Evolutionary conservation across 2,888 invertebrate genomes (phyloP).

Genomic region (Euplagia quadripunctaria): DNA sequence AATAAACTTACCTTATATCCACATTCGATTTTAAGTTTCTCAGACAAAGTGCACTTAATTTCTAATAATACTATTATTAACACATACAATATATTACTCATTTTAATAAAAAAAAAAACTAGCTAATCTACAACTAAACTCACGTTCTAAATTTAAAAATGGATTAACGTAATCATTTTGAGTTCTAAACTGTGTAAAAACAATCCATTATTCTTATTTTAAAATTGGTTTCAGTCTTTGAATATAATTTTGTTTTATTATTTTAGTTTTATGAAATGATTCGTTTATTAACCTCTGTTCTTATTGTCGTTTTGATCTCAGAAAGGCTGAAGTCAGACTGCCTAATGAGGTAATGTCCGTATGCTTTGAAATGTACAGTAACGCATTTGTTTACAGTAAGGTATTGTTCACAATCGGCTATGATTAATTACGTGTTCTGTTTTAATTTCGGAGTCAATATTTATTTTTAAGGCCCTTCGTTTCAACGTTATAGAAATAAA

Average conservation of each 20-base stretch:
- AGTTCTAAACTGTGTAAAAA: neutral
- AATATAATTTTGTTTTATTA: neutral
- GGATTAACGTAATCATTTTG: conserved; percentile 20
- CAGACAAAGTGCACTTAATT: conserved; percentile 32
- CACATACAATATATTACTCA: conserved; percentile 23
- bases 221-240: neutral
- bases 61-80: conserved; percentile 34
- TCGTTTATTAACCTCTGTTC: neutral
- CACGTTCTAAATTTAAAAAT: conserved; percentile 22
- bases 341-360: neutral
- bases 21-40: conserved; percentile 69
- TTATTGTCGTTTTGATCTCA: neutral
- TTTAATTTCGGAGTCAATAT: neutral
- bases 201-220: conserved; percentile 1
- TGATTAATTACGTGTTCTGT: neutral
- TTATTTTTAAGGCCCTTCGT: neutral
- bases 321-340: conserved; percentile 25
- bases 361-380: conserved; percentile 23
- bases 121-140: conserved; percentile 2
- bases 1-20: conserved; percentile 71
- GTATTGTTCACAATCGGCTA: conserved; percentile 16
- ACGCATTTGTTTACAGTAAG: conserved; percentile 40
- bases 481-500: neutral
- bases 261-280: neutral
- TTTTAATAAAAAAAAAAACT: neutral